phyloP scores from a whole-genome alignment of 2,797 vertebrate genomes.

The Gastrophryne carolinensis region DNA sequence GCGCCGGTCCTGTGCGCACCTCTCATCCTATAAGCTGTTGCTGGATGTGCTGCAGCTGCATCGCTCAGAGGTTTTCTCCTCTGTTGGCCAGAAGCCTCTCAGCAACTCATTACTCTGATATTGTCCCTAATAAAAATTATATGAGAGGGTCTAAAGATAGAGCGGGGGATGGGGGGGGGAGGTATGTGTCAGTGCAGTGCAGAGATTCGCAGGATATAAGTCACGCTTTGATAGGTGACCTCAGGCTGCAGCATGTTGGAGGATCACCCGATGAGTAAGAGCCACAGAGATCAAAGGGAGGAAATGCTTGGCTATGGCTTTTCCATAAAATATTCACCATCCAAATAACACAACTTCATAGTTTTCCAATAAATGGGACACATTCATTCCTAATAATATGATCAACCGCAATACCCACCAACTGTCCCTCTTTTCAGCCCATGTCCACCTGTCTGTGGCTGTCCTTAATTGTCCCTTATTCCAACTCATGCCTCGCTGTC shows the following conservation, averaged over 20 bases:
- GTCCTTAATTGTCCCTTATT: no score
- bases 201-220: conserved; percentile 44
- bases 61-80: background rate
- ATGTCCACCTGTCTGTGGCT: no score
- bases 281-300: conserved; percentile 49
- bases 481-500: no score
- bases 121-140: conserved; percentile 10
- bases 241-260: conserved; percentile 51
- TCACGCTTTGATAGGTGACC: conserved; percentile 47
- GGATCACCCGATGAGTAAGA: conserved; percentile 52
- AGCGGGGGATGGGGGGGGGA: background rate
- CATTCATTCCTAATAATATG: no score
- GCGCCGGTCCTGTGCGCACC: no score
- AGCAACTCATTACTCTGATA: conserved; percentile 4
- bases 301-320: conserved; percentile 44
- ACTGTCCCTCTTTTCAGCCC: no score
- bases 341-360: background rate
- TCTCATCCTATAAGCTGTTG: no score
- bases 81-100: background rate
- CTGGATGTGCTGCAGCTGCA: background rate
- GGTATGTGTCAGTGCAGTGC: conserved; percentile 28
- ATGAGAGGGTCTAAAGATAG: conserved; percentile 42
- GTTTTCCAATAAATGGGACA: background rate
- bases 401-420: no score
- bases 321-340: background rate